Evolutionary conservation across 2,113 vertebrate genomes (phyloP).

Genomic region (Probosciger aterrimus): DNA sequence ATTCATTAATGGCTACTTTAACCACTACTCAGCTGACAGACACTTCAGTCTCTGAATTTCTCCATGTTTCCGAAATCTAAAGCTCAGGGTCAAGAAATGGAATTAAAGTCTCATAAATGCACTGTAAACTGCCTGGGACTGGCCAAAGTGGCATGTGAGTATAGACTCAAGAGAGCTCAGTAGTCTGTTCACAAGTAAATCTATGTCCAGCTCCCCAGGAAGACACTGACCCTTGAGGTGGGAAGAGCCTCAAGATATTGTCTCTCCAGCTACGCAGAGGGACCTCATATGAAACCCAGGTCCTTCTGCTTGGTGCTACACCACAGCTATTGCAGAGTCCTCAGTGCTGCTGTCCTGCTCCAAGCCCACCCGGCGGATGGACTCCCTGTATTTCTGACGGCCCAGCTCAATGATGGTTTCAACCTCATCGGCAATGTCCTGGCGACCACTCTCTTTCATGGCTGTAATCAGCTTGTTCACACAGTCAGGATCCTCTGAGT

Average conservation of each 20-base stretch:
- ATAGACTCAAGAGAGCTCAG: neutral
- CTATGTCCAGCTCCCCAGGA: neutral
- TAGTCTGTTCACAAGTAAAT: neutral
- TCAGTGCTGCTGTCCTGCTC: conserved; percentile 66
- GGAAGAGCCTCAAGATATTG: neutral
- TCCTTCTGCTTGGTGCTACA: neutral
- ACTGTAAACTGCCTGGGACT: neutral
- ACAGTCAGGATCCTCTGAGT: conserved; percentile 73
- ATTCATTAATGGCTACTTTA: neutral
- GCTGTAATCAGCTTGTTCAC: conserved; percentile 78
- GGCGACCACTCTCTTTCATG: conserved; percentile 83
- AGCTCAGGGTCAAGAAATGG: neutral
- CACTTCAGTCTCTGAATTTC: neutral
- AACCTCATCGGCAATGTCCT: conserved; percentile 88
- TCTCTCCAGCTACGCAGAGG: accelerated
- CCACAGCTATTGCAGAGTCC: conserved; percentile 54
- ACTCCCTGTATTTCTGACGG: conserved; percentile 83
- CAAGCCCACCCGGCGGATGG: conserved; percentile 84
- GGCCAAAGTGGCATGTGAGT: neutral
- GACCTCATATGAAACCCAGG: neutral
- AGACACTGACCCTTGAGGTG: neutral
- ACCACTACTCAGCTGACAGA: neutral
- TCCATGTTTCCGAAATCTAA: neutral
- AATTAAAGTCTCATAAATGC: neutral
- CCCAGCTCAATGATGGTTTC: conserved; percentile 84